Conservation (phyloP, 2,113 vertebrate species). For the Ardeotis arabs region DNA sequence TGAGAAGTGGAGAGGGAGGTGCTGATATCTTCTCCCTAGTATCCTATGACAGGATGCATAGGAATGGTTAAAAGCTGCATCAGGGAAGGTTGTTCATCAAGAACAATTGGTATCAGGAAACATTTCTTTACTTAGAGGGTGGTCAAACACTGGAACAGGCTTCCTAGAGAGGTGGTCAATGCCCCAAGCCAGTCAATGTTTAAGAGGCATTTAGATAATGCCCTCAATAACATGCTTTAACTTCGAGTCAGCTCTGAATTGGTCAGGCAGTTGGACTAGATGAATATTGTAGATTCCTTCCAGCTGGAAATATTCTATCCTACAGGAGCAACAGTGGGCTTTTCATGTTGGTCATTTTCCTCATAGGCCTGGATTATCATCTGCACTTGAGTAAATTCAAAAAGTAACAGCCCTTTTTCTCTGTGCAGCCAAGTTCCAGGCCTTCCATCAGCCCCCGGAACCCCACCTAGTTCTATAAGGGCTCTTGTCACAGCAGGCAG, state of each 20-base stretch:
- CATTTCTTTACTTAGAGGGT: not conserved
- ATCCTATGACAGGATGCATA: too few relatives aligned
- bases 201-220: too few relatives aligned
- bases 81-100: too few relatives aligned
- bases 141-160: not conserved
- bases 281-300: not conserved
- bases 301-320: not conserved
- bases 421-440: not conserved
- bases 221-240: not conserved
- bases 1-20: too few relatives aligned
- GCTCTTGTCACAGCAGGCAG: not conserved
- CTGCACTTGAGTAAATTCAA: not conserved
- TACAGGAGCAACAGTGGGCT: accelerated
- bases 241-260: not conserved
- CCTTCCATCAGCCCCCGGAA: not conserved
- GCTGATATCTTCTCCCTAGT: not conserved
- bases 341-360: not conserved
- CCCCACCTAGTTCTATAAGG: not conserved
- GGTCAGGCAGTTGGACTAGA: not conserved
- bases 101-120: not conserved
- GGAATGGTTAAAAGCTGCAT: not conserved
- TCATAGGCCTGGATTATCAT: not conserved
- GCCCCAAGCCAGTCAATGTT: too few relatives aligned
- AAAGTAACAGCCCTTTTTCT: not conserved
- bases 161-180: not conserved